Conservation (phyloP, 2,888 invertebrate species). For the Coremacera marginata region DNA sequence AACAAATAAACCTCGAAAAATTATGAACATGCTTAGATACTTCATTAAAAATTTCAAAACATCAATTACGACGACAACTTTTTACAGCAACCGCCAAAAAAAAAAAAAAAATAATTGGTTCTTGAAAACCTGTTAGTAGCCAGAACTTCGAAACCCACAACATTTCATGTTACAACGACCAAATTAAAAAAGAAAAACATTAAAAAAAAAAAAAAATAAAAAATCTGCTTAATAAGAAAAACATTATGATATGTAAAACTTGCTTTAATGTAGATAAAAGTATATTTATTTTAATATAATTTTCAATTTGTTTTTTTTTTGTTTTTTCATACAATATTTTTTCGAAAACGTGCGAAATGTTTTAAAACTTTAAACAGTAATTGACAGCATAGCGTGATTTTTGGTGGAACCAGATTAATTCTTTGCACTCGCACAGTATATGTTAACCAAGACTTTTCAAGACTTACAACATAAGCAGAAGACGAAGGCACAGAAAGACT, state of each 20-base stretch:
- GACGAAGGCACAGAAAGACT: slow-evolving; percentile 86
- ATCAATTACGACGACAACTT: slow-evolving; percentile 15
- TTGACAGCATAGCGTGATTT: slow-evolving; percentile 17
- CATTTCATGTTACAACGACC: background rate
- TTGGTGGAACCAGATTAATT: slow-evolving; percentile 7
- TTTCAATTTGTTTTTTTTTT: background rate
- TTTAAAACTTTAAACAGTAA: slow-evolving; percentile 8
- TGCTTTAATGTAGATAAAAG: background rate
- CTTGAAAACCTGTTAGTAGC: background rate
- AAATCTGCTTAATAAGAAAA: too few species aligned
- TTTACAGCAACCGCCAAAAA: background rate
- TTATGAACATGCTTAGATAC: slow-evolving; percentile 13
- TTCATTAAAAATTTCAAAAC: background rate
- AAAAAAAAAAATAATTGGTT: background rate
- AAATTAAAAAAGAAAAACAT: background rate
- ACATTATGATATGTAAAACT: background rate
- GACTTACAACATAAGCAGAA: slow-evolving; percentile 78
- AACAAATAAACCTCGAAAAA: background rate
- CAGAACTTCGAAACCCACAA: background rate
- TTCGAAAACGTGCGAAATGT: slow-evolving; percentile 2
- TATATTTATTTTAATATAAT: background rate
- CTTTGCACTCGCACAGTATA: slow-evolving; percentile 46
- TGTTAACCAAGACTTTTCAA: slow-evolving; percentile 53
- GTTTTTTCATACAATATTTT: background rate
- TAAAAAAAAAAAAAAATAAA: too few species aligned